These are phyloP conservation scores for Leptosomus discolor DNA, from an alignment of 2,113 vertebrate genomes.

Conservation along the genomic window DNA sequence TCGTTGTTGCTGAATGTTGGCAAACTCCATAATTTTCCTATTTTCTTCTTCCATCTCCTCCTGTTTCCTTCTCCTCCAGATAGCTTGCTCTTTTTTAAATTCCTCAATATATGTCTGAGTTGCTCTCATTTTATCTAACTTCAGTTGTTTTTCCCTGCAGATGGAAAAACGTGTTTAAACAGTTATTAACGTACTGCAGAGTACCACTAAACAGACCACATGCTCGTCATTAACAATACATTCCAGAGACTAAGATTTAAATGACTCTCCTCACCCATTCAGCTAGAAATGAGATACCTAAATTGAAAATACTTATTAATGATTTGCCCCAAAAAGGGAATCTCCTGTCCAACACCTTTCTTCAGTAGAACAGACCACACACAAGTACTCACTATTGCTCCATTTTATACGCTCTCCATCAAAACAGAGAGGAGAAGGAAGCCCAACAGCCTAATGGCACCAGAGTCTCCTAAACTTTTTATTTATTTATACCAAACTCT, in stretches of 20 bases:
- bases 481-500: not conserved
- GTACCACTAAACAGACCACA: not conserved
- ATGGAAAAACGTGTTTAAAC: not conserved
- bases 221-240: not conserved
- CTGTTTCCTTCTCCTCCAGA: constrained; percentile 83
- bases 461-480: not conserved
- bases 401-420: rapidly evolving
- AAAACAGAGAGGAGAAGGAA: not conserved
- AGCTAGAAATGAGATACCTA: not conserved
- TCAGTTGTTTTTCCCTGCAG: constrained; percentile 82
- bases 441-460: not conserved
- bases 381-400: not conserved
- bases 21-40: constrained; percentile 84
- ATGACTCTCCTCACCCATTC: not conserved
- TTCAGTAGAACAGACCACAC: not conserved
- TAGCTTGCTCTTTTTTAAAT: constrained; percentile 82
- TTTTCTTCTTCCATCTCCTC: constrained; percentile 92
- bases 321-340: not conserved
- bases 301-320: not conserved
- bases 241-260: not conserved
- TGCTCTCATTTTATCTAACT: constrained; percentile 83
- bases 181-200: not conserved
- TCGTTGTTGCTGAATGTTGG: constrained; percentile 72
- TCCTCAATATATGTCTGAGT: constrained; percentile 84
- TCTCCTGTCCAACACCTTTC: not conserved